phyloP scores from a whole-genome alignment of 2,113 vertebrate species.

The Mustela nigripes region DNA sequence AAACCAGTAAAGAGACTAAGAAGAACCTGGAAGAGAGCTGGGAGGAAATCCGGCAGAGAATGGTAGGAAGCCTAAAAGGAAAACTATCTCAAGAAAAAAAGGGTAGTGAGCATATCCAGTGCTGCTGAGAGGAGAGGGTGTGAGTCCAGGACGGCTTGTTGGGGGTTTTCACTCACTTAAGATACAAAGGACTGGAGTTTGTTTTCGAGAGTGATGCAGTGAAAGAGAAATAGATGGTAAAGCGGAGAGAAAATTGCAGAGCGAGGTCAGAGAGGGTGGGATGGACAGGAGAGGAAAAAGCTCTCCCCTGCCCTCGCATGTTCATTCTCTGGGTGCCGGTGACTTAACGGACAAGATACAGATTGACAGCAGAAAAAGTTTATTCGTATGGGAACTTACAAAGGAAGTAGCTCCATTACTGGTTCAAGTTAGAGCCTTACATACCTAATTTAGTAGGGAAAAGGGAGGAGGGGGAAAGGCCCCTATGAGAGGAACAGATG shows the following conservation, averaged over 20 bases:
- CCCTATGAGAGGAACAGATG: background rate
- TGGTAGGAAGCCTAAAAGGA: background rate
- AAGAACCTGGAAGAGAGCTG: background rate
- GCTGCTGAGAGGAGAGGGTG: background rate
- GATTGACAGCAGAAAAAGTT: background rate
- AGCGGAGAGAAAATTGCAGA: background rate
- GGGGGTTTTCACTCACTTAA: background rate
- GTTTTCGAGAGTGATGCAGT: background rate
- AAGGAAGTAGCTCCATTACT: background rate
- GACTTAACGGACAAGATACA: background rate
- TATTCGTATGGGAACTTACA: background rate
- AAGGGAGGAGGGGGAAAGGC: background rate
- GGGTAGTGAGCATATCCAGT: background rate
- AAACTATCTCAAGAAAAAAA: background rate
- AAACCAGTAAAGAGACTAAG: background rate
- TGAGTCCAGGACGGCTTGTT: background rate
- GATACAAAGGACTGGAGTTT: background rate
- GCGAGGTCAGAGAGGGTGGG: background rate
- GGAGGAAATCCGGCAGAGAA: background rate
- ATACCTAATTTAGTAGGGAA: background rate
- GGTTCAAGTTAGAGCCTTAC: background rate
- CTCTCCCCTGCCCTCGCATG: background rate
- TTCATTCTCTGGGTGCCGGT: background rate
- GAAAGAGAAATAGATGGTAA: constrained; percentile 5
- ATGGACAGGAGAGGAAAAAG: background rate